Base-by-base conservation (phyloP, 2,888 invertebrate species). In the Metalampra italica region DNA sequence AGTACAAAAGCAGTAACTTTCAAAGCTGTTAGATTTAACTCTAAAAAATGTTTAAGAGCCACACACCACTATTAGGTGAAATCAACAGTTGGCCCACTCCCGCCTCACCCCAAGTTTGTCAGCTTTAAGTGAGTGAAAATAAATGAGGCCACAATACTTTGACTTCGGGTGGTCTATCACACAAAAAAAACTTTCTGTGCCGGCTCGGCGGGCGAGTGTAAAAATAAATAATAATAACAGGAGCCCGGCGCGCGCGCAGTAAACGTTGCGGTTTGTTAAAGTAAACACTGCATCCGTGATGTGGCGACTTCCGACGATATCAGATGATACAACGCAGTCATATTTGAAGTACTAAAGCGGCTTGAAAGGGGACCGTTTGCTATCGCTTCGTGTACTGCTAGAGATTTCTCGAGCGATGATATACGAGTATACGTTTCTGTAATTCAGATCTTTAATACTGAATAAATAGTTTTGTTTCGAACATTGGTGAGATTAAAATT, bases 171-270 rank as follows among this genome's bases (percentile, higher is more conserved):
- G 84, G 83, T 82, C 83, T 69, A 64, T 68, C 52, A 70, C 52
- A 70, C 58, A 72, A 69, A 75, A 76, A 71, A 62, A 22, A 50
- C 60, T 56, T 55, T 45, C 29, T 30, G 42, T 29, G 34, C 39
- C 45, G 52, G 51, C 52, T 54, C 59, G 51, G 59, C 59, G 57
- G 52, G 63, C 59, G 67, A 57, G 75, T 68, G 68, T 78, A 82
- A 83, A 85, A 84, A 85, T 84, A 84, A 83, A 84, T 82, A 77
- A 80, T 84, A 79, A 82, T 79, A 81, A 79, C 79, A 70, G 59
- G 60, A 55, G 70, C 73, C 75, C 75, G 56, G 69, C 73, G 75
- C 75, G 59, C 55, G 71, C 71, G 71, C 71, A 60, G 62, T 64
- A 60, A 68, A 66, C 64, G 73, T 76, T 82, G 86, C 77, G 87